Percentiles rank a stretch among this genome's conserved stretches.
Conservation (phyloP, 1,140 invertebrate genomes). For the Uloborus diversus region DNA sequence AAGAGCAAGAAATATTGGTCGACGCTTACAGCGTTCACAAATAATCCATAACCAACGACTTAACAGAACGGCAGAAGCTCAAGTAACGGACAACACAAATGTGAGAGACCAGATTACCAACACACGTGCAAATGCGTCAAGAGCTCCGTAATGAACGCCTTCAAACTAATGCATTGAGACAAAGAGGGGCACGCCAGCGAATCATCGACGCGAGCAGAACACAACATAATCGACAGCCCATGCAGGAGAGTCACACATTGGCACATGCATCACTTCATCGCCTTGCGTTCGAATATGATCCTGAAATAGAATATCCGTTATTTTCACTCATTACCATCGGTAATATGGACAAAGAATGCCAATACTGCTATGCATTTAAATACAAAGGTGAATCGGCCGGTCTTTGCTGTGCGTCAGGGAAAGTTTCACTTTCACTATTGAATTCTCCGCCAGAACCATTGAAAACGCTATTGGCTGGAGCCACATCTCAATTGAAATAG, state of each 20-base stretch:
- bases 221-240: constrained; percentile 56
- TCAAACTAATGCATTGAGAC: background rate
- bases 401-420: constrained; percentile 61
- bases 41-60: too few relatives aligned
- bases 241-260: background rate
- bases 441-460: constrained; percentile 59
- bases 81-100: too few relatives aligned
- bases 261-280: background rate
- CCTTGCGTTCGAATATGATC: background rate
- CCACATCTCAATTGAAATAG: constrained; percentile 59
- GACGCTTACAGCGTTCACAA: too few relatives aligned
- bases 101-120: background rate
- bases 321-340: background rate
- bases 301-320: background rate
- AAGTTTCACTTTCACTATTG: constrained; percentile 60
- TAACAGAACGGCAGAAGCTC: too few relatives aligned
- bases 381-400: constrained; percentile 33
- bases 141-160: background rate
- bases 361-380: background rate
- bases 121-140: background rate
- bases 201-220: background rate
- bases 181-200: constrained; percentile 51
- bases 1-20: background rate
- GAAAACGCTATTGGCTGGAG: constrained; percentile 52
- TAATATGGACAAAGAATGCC: constrained; percentile 8